Conservation (phyloP, 2,797 vertebrate genomes). For the Esox masquinongy region DNA sequence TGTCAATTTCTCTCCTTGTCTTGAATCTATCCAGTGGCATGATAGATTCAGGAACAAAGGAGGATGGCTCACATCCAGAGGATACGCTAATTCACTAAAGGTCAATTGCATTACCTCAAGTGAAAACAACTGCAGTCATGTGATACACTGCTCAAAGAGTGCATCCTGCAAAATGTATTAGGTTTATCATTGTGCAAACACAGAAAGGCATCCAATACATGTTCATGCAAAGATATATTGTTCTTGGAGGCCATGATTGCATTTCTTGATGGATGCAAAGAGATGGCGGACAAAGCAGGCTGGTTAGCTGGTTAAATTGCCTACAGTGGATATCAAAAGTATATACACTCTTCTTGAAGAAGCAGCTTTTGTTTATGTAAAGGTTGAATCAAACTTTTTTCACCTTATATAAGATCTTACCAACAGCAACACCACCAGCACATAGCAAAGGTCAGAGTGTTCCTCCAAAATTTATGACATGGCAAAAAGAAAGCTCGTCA, state of each 20-base stretch:
- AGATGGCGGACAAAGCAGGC: constrained; percentile 57
- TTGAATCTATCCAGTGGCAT: constrained; percentile 54
- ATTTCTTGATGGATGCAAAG: constrained; percentile 43
- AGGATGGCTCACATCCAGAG: constrained; percentile 51
- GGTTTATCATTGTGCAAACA: constrained; percentile 58
- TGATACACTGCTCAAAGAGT: constrained; percentile 51
- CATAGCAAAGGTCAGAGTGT: too few relatives aligned
- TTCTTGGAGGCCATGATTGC: constrained; percentile 51
- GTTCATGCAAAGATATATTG: constrained; percentile 57
- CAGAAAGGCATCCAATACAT: constrained; percentile 50
- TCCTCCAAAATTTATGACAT: too few relatives aligned
- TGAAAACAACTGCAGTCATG: constrained; percentile 51
- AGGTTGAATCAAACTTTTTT: too few relatives aligned
- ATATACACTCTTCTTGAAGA: too few relatives aligned
- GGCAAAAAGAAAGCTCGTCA: too few relatives aligned
- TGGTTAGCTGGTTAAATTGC: too few relatives aligned
- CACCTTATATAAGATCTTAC: too few relatives aligned
- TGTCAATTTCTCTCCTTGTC: constrained; percentile 60
- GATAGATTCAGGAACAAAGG: constrained; percentile 55
- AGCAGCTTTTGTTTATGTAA: too few relatives aligned
- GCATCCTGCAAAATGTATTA: constrained; percentile 57
- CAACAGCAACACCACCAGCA: too few relatives aligned
- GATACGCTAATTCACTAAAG: constrained; percentile 67
- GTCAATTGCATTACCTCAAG: constrained; percentile 62
- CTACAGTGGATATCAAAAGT: too few relatives aligned